Percentiles rank a stretch among this genome's conserved stretches.
These are phyloP conservation scores for Mungos mungo DNA, from an alignment of 2,113 vertebrate genomes.

Conservation along the genomic window DNA sequence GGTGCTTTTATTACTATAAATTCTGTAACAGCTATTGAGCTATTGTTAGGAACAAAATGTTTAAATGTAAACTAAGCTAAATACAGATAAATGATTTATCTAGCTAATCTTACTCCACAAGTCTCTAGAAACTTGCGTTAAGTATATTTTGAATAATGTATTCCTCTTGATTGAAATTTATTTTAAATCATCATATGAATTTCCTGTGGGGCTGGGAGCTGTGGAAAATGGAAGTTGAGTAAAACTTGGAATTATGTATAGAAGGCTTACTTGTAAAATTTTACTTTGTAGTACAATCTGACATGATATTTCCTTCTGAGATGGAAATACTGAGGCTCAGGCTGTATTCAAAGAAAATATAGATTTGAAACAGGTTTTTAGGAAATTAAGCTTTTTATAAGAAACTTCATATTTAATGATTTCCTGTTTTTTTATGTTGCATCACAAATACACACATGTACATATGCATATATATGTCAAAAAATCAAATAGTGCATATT, in stretches of 20 bases:
- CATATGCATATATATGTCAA: not conserved
- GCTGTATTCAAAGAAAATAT: not conserved
- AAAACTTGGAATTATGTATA: slow-evolving; percentile 31
- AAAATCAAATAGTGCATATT: not conserved
- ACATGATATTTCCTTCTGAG: not conserved
- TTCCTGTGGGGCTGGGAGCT: not conserved
- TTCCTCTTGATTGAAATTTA: not conserved
- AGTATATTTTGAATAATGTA: slow-evolving; percentile 26
- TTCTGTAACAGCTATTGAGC: not conserved
- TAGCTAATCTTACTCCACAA: not conserved
- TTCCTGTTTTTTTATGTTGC: not conserved
- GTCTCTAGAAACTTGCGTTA: slow-evolving; percentile 7
- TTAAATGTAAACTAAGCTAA: slow-evolving; percentile 11
- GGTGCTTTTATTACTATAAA: not conserved
- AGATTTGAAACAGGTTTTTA: not conserved
- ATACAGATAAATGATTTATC: not conserved
- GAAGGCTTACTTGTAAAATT: not conserved
- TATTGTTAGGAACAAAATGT: not conserved
- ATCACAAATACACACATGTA: not conserved
- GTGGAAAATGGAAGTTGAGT: not conserved
- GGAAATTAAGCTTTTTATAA: not conserved
- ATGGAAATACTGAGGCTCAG: not conserved
- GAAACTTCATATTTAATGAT: not conserved
- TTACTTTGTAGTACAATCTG: slow-evolving; percentile 21
- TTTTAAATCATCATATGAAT: slow-evolving; percentile 35